These are phyloP conservation scores for Lasius fuliginosus DNA, from an alignment of 2,888 invertebrate genomes.

Conservation along the genomic window DNA sequence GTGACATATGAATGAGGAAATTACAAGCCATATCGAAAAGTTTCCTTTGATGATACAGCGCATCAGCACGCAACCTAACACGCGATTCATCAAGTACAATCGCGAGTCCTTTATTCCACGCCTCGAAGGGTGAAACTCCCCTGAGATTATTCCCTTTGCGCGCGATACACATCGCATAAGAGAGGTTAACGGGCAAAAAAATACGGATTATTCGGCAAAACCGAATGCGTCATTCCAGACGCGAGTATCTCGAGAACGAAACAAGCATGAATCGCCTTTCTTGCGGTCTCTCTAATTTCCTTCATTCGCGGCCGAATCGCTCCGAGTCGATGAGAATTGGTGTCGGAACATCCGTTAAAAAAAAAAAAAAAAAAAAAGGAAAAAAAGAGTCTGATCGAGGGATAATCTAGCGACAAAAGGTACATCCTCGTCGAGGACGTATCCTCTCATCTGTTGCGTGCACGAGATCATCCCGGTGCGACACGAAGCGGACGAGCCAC, in stretches of 20 bases:
- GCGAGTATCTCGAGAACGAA: neutral
- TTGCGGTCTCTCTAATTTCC: neutral
- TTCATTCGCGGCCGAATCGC: neutral
- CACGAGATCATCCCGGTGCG: neutral
- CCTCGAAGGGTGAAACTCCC: neutral
- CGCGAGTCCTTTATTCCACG: neutral
- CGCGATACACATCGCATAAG: neutral
- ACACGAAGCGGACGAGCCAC: slow-evolving; percentile 61
- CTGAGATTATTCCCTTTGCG: neutral
- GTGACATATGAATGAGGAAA: slow-evolving; percentile 10
- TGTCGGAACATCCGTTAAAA: neutral
- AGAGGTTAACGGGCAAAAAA: slow-evolving; percentile 16
- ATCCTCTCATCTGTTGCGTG: neutral
- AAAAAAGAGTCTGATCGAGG: neutral
- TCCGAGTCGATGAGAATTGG: neutral
- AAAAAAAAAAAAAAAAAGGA: neutral
- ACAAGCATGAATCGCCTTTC: neutral
- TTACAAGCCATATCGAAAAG: neutral
- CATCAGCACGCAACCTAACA: neutral
- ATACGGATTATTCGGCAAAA: neutral
- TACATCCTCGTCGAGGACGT: neutral
- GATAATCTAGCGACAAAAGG: neutral
- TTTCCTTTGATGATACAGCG: neutral
- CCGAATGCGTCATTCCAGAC: neutral
- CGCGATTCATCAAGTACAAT: neutral